Percentiles rank a stretch among this genome's conserved stretches.
Conservation (phyloP, 2,888 invertebrate species). For the Deroplatys truncata region DNA sequence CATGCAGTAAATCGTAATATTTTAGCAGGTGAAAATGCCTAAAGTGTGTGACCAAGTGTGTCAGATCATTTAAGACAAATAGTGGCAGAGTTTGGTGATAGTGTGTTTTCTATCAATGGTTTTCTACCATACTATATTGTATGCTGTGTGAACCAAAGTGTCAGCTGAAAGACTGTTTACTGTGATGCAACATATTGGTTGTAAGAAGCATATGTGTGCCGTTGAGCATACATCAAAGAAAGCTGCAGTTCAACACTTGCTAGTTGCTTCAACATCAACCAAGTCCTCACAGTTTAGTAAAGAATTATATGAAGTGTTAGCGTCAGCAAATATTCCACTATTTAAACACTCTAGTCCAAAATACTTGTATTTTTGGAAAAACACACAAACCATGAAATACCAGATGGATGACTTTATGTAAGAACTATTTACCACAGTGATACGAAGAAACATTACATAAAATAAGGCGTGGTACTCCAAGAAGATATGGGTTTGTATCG, state of each 20-base stretch:
- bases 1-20: no score
- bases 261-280: neutral
- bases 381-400: neutral
- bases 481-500: neutral
- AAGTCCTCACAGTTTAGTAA: constrained; percentile 3
- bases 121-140: neutral
- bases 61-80: constrained; percentile 2
- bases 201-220: neutral
- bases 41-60: neutral
- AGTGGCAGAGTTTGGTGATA: neutral
- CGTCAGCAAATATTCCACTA: neutral
- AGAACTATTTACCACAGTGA: neutral
- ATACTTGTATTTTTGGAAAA: neutral
- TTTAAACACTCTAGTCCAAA: neutral
- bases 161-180: neutral
- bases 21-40: neutral
- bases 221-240: neutral
- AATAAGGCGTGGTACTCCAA: neutral
- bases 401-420: neutral
- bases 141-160: neutral
- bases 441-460: neutral
- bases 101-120: neutral
- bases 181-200: neutral
- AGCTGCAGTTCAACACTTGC: neutral
- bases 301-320: no score